A percentile compares a stretch with the other conserved stretches of the same genome.
These are phyloP conservation scores for Shinisaurus crocodilurus DNA, from an alignment of 2,113 vertebrate genomes.

Conservation along the genomic window DNA sequence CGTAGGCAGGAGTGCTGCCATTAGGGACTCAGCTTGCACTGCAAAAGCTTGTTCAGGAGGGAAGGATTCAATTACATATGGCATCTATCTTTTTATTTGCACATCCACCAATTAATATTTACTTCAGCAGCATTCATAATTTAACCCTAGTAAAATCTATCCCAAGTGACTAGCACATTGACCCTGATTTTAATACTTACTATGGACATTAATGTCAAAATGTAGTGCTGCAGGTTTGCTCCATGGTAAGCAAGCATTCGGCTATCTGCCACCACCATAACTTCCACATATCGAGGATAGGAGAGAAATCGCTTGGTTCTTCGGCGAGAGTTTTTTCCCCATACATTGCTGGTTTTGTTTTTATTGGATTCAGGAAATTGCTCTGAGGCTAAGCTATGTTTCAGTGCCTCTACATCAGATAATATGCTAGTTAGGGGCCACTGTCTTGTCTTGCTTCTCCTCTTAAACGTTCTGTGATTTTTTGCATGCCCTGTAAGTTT, in stretches of 20 bases:
- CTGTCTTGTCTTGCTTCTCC: slow-evolving; percentile 68
- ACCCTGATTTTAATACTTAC: slow-evolving; percentile 83
- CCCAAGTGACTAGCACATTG: not conserved
- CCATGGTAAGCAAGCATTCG: slow-evolving; percentile 96
- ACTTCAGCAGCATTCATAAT: not conserved
- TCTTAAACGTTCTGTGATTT: slow-evolving; percentile 78
- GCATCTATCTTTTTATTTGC: not conserved
- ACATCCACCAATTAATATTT: not conserved
- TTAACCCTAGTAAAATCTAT: fast-evolving
- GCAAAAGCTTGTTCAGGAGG: not conserved
- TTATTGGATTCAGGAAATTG: slow-evolving; percentile 67
- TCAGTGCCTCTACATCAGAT: slow-evolving; percentile 80
- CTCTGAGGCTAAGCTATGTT: slow-evolving; percentile 70
- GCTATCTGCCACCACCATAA: slow-evolving; percentile 97
- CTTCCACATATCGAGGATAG: slow-evolving; percentile 97
- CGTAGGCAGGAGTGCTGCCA: not conserved
- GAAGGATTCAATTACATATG: not conserved
- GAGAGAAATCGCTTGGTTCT: slow-evolving; percentile 95
- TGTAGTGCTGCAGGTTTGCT: slow-evolving; percentile 95
- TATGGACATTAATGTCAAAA: slow-evolving; percentile 97
- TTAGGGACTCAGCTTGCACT: too few relatives aligned
- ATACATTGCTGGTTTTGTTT: slow-evolving; percentile 74
- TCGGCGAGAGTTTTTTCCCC: slow-evolving; percentile 83
- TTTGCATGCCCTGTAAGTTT: slow-evolving; percentile 82
- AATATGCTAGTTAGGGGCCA: slow-evolving; percentile 67